Base-by-base conservation (phyloP, 2,113 vertebrate genomes). In the Colius striatus region DNA sequence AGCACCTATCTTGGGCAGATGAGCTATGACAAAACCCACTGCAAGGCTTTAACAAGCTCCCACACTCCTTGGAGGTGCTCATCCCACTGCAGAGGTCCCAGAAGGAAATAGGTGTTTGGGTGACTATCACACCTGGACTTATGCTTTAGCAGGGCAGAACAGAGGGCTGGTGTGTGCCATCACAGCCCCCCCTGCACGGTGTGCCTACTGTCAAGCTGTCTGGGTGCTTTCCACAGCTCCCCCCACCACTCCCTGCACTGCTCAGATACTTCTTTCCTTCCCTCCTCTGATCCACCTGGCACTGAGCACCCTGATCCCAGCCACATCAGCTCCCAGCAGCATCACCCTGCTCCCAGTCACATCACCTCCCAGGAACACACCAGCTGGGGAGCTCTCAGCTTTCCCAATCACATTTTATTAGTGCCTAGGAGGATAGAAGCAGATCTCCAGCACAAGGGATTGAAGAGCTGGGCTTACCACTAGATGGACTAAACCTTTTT, bases 1-100 rank as follows among this genome's bases (percentile, higher is more conserved):
- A 66, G 48, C 25, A 36, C 34, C 0, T 0, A 2, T 10, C 47
- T 58, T 1, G 1, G 30, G 73, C n/a, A 62, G 30, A 16, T 21
- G n/a, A 83, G 16, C 41, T 29, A 57, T 41, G 29, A 87, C 54
- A 65, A 55, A 73, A 80, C 15, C 79, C 6, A 7, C 12, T 68
- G 48, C 48, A 87, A 53, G 57, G 21, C 60, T 87, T 87, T 55
- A 72, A 63, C 13, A 9, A 9, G 23, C 30, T 36, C 19, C 30
- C 6, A 29, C 2, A 5, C 50, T 82, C 48, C 23, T 57, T 82
- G 61, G 34, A 82, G 12, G 15, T 38, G 18, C 45, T 48, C 5
- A 2, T 51, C 20, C 41, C 43, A 6, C 1, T 38, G 26, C 48
- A 71, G 66, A 77, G 23, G 38, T 7, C 57, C 48, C 66, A 76